A percentile compares a stretch with the other conserved stretches of the same genome.
Conservation (phyloP, 2,888 invertebrate species). For the Ophioninae sp. region DNA sequence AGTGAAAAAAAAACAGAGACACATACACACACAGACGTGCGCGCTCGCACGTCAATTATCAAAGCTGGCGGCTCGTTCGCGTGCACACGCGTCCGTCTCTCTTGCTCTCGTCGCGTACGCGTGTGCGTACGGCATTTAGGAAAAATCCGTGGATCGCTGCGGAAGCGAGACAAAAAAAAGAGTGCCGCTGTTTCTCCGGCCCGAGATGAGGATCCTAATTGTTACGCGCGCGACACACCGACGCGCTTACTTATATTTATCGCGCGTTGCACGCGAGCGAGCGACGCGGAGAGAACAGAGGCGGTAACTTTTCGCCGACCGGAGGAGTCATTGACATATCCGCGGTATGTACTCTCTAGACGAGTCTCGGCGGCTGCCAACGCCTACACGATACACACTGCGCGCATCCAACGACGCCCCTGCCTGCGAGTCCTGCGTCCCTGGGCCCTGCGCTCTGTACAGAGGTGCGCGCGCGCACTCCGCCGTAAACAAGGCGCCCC, state of each 20-base stretch:
- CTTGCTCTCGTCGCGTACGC: slow-evolving; percentile 1
- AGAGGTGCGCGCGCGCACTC: too few relatives aligned
- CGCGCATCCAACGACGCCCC: slow-evolving; percentile 70
- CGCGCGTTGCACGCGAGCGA: not conserved
- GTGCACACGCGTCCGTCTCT: slow-evolving; percentile 15
- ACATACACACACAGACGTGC: not conserved
- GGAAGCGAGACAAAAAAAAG: slow-evolving; percentile 5
- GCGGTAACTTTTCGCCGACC: slow-evolving; percentile 50
- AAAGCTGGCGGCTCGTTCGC: slow-evolving; percentile 26
- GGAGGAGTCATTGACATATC: slow-evolving; percentile 61
- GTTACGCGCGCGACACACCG: not conserved
- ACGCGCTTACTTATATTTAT: not conserved
- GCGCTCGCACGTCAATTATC: not conserved
- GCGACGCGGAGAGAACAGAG: not conserved
- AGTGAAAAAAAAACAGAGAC: not conserved
- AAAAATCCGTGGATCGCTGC: slow-evolving; percentile 45
- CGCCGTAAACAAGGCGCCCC: too few relatives aligned
- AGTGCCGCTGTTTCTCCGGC: not conserved
- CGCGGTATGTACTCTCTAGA: slow-evolving; percentile 56
- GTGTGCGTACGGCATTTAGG: not conserved
- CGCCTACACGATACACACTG: slow-evolving; percentile 80
- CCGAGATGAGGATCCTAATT: slow-evolving; percentile 15
- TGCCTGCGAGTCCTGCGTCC: slow-evolving; percentile 58
- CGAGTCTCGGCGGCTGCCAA: slow-evolving; percentile 71
- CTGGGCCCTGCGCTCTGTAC: slow-evolving; percentile 15